Conservation (phyloP, 2,797 vertebrate genomes). For the Onychomys torridus region DNA sequence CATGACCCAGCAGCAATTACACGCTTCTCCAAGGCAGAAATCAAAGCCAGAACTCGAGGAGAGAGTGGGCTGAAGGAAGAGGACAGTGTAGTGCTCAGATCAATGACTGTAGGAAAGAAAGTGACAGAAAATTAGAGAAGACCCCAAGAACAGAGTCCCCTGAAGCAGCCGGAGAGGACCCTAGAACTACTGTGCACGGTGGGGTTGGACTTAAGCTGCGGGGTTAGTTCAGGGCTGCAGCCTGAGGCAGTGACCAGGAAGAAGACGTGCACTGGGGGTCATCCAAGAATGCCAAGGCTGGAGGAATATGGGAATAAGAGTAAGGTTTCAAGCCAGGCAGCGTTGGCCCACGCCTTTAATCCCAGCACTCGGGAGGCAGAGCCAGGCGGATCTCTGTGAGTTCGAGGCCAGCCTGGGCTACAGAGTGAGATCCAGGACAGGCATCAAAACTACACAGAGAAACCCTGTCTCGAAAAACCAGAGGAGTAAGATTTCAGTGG, state of each 20-base stretch:
- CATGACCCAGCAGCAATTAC: not conserved
- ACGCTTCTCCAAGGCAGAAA: not conserved
- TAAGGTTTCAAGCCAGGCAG: not conserved
- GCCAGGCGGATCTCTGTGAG: no score
- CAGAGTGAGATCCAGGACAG: no score
- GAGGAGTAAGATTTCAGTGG: not conserved
- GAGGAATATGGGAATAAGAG: not conserved
- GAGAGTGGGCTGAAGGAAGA: not conserved
- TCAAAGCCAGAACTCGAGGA: not conserved
- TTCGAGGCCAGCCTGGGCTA: no score
- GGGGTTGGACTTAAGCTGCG: not conserved
- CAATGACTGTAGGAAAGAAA: not conserved
- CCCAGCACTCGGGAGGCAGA: no score
- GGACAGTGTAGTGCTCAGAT: not conserved
- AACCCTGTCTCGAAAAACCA: no score
- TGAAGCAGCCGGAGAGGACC: not conserved
- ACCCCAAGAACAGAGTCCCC: not conserved
- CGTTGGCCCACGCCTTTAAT: no score
- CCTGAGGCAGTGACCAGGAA: not conserved
- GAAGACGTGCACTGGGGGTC: fast-evolving
- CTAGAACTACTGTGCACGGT: not conserved
- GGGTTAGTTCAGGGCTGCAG: not conserved
- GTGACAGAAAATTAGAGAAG: not conserved
- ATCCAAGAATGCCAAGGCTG: not conserved
- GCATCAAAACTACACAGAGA: no score